These are phyloP conservation scores for Crotalus horridus DNA, from an alignment of 2,113 vertebrate species.

Conservation along the genomic window DNA sequence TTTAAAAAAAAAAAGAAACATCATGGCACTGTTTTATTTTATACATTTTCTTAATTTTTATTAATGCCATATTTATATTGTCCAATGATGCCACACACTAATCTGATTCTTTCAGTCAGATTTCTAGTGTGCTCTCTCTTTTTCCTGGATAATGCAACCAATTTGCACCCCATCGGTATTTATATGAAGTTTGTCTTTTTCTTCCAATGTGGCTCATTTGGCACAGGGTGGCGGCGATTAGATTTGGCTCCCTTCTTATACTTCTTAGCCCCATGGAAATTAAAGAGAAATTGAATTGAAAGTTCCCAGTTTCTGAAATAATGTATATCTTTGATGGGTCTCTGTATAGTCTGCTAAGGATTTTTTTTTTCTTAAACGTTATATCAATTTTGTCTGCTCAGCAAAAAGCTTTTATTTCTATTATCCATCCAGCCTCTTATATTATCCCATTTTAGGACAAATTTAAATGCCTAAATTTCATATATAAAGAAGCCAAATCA, in stretches of 20 bases:
- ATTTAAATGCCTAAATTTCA: conserved; percentile 31
- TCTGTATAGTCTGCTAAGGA: neutral
- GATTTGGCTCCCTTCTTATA: neutral
- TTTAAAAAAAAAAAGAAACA: neutral
- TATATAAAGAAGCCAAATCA: conserved; percentile 35
- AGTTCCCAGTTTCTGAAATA: neutral
- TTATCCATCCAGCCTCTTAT: neutral
- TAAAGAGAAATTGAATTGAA: conserved; percentile 25
- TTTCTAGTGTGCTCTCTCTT: neutral
- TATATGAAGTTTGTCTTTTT: neutral
- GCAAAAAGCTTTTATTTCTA: neutral
- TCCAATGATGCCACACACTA: neutral
- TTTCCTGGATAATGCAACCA: neutral
- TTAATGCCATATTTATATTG: neutral
- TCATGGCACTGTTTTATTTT: neutral
- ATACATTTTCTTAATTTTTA: neutral
- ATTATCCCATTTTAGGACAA: conserved; percentile 17
- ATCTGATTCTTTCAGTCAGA: neutral
- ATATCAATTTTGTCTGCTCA: neutral
- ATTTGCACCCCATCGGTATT: neutral
- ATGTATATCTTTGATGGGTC: neutral
- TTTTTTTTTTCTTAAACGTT: neutral
- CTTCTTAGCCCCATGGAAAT: neutral
- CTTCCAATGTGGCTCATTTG: neutral
- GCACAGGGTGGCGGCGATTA: neutral